Evolutionary conservation across 2,888 invertebrate genomes (phyloP).

Genomic region (Cryptus armator): DNA sequence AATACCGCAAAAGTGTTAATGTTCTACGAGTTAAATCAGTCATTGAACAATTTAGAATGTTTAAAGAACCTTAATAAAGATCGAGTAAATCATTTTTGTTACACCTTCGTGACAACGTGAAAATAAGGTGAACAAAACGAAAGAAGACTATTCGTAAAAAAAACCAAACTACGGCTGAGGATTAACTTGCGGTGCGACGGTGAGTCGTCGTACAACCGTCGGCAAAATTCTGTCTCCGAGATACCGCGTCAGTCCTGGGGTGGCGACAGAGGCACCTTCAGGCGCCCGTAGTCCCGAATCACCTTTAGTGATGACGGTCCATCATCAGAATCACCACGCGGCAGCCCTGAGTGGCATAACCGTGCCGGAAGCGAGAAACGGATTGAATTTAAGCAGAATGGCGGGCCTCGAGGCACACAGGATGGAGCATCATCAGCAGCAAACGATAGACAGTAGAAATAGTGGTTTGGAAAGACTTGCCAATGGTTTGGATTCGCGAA

Average conservation of each 20-base stretch:
- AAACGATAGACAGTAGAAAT: conserved; percentile 66
- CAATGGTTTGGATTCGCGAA: conserved; percentile 77
- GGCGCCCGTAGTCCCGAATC: conserved; percentile 81
- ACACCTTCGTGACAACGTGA: no score
- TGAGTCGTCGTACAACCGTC: conserved; percentile 72
- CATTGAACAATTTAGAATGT: conserved; percentile 37
- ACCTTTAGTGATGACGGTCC: conserved; percentile 84
- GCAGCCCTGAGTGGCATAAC: conserved; percentile 83
- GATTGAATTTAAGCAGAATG: conserved; percentile 82
- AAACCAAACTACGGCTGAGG: conserved; percentile 8
- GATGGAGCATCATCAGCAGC: conserved; percentile 76
- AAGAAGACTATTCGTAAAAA: background rate
- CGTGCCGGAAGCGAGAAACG: conserved; percentile 77
- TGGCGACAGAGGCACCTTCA: conserved; percentile 82
- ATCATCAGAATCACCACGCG: conserved; percentile 84
- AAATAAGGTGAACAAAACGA: background rate
- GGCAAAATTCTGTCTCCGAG: conserved; percentile 84
- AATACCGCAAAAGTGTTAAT: conserved; percentile 31
- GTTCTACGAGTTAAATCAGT: conserved; percentile 37
- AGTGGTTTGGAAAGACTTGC: conserved; percentile 76
- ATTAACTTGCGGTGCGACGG: conserved; percentile 46
- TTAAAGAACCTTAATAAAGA: background rate
- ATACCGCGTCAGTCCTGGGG: conserved; percentile 82
- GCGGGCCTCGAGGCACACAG: conserved; percentile 80
- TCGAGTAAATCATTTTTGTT: conserved; percentile 32